Evolutionary conservation across 1,140 invertebrate genomes (phyloP).

Genomic region (Andrena cerasifolii): DNA sequence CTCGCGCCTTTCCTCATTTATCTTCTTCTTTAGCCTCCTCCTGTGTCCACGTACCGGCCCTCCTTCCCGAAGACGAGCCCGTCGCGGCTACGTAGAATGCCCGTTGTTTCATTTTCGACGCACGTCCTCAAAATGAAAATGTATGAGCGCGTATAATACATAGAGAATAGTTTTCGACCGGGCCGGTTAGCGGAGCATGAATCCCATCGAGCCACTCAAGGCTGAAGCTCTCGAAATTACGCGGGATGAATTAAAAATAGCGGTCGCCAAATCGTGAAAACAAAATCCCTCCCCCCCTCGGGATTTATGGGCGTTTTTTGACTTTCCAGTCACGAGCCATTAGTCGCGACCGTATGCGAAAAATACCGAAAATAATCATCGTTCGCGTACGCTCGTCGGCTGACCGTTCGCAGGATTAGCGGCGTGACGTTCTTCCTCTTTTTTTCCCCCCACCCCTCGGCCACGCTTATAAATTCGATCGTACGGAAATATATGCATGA

Average conservation of each 20-base stretch:
- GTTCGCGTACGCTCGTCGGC: background rate
- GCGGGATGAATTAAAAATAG: constrained; percentile 56
- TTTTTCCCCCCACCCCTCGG: too few relatives aligned
- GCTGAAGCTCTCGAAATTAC: constrained; percentile 51
- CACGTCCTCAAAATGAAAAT: constrained; percentile 55
- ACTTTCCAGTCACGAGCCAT: constrained; percentile 46
- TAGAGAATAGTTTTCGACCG: constrained; percentile 35
- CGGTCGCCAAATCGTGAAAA: constrained; percentile 51
- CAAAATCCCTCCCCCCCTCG: constrained; percentile 15
- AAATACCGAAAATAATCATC: constrained; percentile 46
- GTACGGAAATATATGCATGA: constrained; percentile 18
- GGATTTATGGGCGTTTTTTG: constrained; percentile 49
- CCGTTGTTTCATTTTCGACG: constrained; percentile 54
- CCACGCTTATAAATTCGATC: background rate
- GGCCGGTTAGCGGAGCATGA: constrained; percentile 49
- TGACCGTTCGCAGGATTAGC: too few relatives aligned
- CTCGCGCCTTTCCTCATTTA: constrained; percentile 26
- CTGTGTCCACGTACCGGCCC: constrained; percentile 2
- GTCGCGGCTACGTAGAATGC: constrained; percentile 23
- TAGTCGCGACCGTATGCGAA: constrained; percentile 42
- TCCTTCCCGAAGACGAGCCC: constrained; percentile 19
- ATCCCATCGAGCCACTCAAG: constrained; percentile 53
- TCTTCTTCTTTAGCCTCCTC: constrained; percentile 33
- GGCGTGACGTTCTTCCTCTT: background rate
- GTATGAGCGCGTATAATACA: constrained; percentile 51